Evolutionary conservation across 2,888 invertebrate genomes (phyloP).

Genomic region (Thyatira batis): DNA sequence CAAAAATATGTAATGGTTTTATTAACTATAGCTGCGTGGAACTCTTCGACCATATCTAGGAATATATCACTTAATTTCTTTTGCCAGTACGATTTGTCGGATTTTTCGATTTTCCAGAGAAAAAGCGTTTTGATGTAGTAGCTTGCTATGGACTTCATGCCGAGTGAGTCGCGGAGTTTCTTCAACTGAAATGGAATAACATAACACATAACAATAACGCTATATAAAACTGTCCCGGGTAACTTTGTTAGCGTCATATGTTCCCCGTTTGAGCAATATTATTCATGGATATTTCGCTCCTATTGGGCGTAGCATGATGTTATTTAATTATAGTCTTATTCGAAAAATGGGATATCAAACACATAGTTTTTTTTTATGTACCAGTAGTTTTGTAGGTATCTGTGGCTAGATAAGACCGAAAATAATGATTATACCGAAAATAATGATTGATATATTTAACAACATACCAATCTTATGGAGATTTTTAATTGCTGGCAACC

Average conservation of each 20-base stretch:
- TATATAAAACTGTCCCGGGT: no score
- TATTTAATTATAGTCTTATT: no score
- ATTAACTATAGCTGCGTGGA: constrained; percentile 46
- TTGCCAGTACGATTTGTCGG: constrained; percentile 61
- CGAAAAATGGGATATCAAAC: no score
- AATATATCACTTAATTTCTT: constrained; percentile 55
- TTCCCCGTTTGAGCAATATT: no score
- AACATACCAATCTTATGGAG: constrained; percentile 64
- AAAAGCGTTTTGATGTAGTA: constrained; percentile 83
- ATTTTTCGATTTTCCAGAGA: constrained; percentile 63
- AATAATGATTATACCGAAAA: no score
- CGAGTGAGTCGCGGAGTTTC: constrained; percentile 74
- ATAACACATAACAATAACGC: no score
- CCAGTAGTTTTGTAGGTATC: no score
- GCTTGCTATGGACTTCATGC: constrained; percentile 74
- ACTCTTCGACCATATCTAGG: constrained; percentile 57
- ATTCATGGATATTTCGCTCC: no score
- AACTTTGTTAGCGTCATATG: no score
- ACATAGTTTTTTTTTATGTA: no score
- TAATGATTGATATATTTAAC: background rate
- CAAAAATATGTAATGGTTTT: constrained; percentile 66
- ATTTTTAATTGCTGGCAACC: constrained; percentile 68
- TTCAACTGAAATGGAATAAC: constrained; percentile 69
- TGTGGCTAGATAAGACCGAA: no score
- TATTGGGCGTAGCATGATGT: no score